Evolutionary conservation across 2,113 vertebrate genomes (phyloP), one percentile per base, ranked within the genome.

Genomic region (Cyanistes caeruleus): DNA sequence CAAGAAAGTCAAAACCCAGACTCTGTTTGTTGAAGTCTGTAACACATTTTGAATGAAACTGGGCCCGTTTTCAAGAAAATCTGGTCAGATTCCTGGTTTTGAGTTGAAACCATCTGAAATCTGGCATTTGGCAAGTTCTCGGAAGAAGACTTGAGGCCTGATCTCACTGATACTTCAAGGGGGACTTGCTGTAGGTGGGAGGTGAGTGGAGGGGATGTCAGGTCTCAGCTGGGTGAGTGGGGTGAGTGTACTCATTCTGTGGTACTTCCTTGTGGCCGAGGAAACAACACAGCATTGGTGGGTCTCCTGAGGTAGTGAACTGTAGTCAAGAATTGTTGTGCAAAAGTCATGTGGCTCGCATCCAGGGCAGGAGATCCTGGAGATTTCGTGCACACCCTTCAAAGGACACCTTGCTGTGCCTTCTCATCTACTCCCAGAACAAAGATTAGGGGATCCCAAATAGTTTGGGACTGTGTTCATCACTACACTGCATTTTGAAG

Each of bases 1-100:
- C 86, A 94, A 96, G 81, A 91, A 95, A 96, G 78, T 89, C 84
- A 97, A 94, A 96, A 75, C 82, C 55, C 84, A 90, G 78, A 93
- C 72, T 84, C 70, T 93, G 82, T 96, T 90, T 95, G 81, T 67
- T 95, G 91, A 95, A 96, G 85, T 93, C 89, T 93, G 69, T 92
- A 93, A 91, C 63, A 85, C 28, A 2, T 81, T 96, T 92, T 96
- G 63, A 97, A 93, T 89, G 64, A 92, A 93, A 95, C 90, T 87
- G 75, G 81, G 59, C 74, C 44, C 0, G 0, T 90, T 96, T 96
- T 97, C 92, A 96, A 95, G 82, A 49, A 93, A 93, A 95, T 93
- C 69, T 93, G 73, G 69, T 86, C 63, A 87, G 65, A 85, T 92
- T 93, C 53, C 64, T 96, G 75, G 58, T 72, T 95, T 93, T 1